phyloP scores from a whole-genome alignment of 2,888 invertebrate genomes.

The Oscheius sp. region DNA sequence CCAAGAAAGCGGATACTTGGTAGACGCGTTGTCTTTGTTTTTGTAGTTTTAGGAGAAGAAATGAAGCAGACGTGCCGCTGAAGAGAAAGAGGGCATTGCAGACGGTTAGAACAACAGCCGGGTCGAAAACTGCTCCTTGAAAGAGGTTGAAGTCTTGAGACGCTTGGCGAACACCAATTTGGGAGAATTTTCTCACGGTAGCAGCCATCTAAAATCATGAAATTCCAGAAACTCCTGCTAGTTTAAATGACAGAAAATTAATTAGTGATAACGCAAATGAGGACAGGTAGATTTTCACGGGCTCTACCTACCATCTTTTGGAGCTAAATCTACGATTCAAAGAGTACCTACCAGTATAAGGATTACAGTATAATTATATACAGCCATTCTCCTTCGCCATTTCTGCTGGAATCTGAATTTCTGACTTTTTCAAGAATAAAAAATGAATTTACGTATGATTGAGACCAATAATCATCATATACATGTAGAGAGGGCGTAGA shows the following conservation, averaged over 20 bases:
- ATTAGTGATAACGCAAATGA: neutral
- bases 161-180: slow-evolving; percentile 41
- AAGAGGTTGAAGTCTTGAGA: slow-evolving; percentile 36
- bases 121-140: slow-evolving; percentile 48
- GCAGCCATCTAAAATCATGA: slow-evolving; percentile 40
- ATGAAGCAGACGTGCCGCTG: slow-evolving; percentile 48
- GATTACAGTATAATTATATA: slow-evolving; percentile 46
- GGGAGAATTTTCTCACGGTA: slow-evolving; percentile 46
- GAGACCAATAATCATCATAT: slow-evolving; percentile 52
- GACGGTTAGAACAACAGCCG: slow-evolving; percentile 51
- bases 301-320: no score
- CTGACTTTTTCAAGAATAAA: slow-evolving; percentile 26
- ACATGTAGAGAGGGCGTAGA: slow-evolving; percentile 48
- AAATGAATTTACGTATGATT: slow-evolving; percentile 40
- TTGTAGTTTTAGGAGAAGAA: slow-evolving; percentile 46
- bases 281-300: no score
- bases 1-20: slow-evolving; percentile 29
- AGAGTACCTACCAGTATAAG: slow-evolving; percentile 32
- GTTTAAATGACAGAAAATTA: neutral
- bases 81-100: slow-evolving; percentile 53
- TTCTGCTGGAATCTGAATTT: slow-evolving; percentile 33
- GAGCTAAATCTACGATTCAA: neutral
- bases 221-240: neutral
- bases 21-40: slow-evolving; percentile 51
- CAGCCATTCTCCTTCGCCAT: slow-evolving; percentile 40